Percentiles rank a stretch among this genome's conserved stretches.
Evolutionary conservation across 2,113 vertebrate genomes (phyloP).

Genomic region (Pseudorectes ferrugineus): DNA sequence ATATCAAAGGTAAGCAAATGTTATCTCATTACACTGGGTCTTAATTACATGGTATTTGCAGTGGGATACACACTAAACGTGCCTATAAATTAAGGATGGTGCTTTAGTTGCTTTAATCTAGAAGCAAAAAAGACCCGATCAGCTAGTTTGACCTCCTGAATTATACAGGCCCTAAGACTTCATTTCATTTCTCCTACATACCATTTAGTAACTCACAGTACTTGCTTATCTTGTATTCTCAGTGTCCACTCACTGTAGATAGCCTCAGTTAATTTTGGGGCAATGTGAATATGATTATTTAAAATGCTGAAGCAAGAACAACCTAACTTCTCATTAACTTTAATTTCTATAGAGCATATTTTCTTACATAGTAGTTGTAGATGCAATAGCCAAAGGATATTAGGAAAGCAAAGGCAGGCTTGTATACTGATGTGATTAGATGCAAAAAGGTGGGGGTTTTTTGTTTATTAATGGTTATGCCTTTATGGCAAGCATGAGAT

Average conservation of each 20-base stretch:
- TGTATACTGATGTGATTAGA: neutral
- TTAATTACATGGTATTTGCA: constrained; percentile 27
- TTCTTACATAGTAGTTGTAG: neutral
- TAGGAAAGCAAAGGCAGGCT: neutral
- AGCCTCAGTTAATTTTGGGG: neutral
- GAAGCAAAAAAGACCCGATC: neutral
- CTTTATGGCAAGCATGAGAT: neutral
- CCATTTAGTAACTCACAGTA: neutral
- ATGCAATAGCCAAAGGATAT: neutral
- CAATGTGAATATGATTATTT: neutral
- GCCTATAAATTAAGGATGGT: constrained; percentile 32
- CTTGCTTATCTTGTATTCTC: constrained; percentile 44
- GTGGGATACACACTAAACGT: constrained; percentile 2
- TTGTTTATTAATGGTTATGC: neutral
- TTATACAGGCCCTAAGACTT: constrained; percentile 6
- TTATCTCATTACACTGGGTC: constrained; percentile 22
- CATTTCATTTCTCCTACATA: neutral
- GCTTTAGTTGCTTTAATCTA: constrained; percentile 28
- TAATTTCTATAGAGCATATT: neutral
- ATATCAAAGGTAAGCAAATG: constrained; percentile 91
- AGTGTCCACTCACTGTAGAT: constrained; percentile 29
- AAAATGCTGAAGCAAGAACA: constrained; percentile 25
- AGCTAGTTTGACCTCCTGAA: constrained; percentile 33
- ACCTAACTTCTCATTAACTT: constrained; percentile 28
- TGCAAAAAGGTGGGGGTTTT: neutral